These are phyloP conservation scores for Ochotona curzoniae DNA, from an alignment of 2,113 vertebrate genomes.

Conservation along the genomic window DNA sequence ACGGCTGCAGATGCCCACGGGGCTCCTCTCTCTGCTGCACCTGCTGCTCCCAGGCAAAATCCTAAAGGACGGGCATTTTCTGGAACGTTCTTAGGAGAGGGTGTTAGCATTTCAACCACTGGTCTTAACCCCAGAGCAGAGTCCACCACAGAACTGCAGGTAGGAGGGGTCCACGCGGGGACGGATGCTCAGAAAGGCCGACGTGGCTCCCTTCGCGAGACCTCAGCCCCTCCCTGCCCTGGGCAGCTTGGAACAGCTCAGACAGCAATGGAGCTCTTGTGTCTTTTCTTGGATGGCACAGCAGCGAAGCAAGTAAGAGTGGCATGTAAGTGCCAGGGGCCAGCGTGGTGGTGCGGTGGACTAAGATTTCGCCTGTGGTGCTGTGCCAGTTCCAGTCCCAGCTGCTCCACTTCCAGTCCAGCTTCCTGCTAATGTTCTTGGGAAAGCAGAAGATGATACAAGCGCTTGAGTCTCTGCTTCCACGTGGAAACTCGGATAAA, in stretches of 20 bases:
- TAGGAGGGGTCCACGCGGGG: neutral
- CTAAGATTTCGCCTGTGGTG: too few species aligned
- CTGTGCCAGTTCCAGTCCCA: too few species aligned
- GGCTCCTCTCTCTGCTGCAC: neutral
- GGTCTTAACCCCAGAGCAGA: neutral
- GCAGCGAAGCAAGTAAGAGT: neutral
- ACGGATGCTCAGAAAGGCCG: neutral
- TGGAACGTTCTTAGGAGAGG: conserved; percentile 41
- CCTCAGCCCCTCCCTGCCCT: neutral
- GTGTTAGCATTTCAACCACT: neutral
- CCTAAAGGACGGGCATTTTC: neutral
- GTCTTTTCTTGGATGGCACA: neutral
- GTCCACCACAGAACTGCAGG: neutral
- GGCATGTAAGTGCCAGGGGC: neutral
- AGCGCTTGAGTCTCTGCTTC: too few species aligned
- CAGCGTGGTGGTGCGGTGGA: too few species aligned
- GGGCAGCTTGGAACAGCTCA: neutral
- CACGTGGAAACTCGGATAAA: too few species aligned
- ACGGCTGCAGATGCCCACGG: too few species aligned
- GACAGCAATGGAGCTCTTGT: neutral
- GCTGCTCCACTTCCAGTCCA: too few species aligned
- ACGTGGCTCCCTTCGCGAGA: neutral
- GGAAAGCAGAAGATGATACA: too few species aligned
- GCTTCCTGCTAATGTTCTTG: too few species aligned
- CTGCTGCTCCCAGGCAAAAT: accelerated